These are phyloP conservation scores for Podocnemis expansa DNA, from an alignment of 2,113 vertebrate species.

Conservation along the genomic window DNA sequence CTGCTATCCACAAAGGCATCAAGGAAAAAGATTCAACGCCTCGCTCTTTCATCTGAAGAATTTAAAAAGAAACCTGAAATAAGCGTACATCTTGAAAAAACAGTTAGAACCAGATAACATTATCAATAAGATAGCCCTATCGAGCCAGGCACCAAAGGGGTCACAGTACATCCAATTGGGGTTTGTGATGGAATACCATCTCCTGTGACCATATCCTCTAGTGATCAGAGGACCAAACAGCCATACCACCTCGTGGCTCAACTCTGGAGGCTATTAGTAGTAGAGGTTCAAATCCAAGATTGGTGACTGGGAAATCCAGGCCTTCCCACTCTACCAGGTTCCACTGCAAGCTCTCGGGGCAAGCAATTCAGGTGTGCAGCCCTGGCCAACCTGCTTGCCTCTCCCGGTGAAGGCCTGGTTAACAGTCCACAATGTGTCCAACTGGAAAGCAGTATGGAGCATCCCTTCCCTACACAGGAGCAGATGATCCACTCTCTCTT, in stretches of 20 bases:
- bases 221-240: not conserved
- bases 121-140: not conserved
- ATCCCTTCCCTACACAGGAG: not conserved
- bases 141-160: not conserved
- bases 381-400: not conserved
- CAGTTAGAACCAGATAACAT: not conserved
- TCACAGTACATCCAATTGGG: not conserved
- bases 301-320: not conserved
- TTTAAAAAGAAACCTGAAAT: not conserved
- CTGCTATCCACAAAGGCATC: slow-evolving; percentile 45
- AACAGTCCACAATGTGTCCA: not conserved
- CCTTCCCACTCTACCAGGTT: not conserved
- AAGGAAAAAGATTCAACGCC: slow-evolving; percentile 5
- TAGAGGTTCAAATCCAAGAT: not conserved
- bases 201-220: not conserved
- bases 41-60: not conserved
- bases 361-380: not conserved
- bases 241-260: not conserved
- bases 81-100: not conserved
- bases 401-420: not conserved
- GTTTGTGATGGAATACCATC: not conserved
- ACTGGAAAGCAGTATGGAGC: not conserved
- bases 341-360: not conserved
- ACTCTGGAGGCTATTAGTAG: not conserved
- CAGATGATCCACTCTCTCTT: not conserved